Evolutionary conservation across 2,797 vertebrate genomes (phyloP).

Genomic region (Hydrophis major): DNA sequence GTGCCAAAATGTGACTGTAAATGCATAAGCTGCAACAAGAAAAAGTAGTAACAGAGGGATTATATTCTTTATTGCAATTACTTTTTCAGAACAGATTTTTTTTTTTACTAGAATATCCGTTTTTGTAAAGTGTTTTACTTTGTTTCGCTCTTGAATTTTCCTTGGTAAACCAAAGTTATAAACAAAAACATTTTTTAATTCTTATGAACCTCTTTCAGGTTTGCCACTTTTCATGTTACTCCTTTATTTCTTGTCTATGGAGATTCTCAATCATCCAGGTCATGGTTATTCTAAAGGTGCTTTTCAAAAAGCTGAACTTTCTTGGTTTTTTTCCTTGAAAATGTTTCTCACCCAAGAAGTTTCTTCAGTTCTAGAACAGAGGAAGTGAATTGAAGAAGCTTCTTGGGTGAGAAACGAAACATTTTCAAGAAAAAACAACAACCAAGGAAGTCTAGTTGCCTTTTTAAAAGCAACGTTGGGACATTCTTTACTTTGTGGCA

Average conservation of each 20-base stretch:
- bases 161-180: neutral
- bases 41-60: neutral
- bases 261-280: neutral
- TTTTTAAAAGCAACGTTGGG: neutral
- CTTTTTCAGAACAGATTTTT: neutral
- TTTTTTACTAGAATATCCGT: neutral
- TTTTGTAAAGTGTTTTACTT: neutral
- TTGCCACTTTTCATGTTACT: neutral
- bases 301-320: neutral
- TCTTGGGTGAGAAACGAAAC: neutral
- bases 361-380: neutral
- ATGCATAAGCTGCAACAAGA: slow-evolving; percentile 80
- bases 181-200: neutral
- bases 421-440: neutral
- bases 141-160: neutral
- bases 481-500: neutral
- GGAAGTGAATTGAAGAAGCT: neutral
- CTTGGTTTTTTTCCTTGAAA: neutral
- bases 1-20: slow-evolving; percentile 87
- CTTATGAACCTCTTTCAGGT: neutral
- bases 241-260: neutral
- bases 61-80: neutral
- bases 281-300: neutral
- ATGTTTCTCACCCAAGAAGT: neutral
- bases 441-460: neutral